Conservation (phyloP, 2,797 vertebrate genomes). For the Artibeus jamaicensis region DNA sequence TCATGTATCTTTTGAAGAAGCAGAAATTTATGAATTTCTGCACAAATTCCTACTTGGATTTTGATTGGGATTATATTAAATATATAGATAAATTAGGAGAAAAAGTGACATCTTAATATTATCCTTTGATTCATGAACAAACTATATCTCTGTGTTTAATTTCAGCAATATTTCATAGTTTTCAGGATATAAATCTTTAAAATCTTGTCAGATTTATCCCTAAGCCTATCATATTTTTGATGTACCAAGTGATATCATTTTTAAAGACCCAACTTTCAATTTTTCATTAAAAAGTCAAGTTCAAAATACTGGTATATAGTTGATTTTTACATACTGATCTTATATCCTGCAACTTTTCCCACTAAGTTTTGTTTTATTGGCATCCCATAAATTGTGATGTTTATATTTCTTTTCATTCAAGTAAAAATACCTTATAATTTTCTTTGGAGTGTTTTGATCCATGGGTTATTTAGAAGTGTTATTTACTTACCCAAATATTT, state of each 20-base stretch:
- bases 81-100: background rate
- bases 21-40: constrained; percentile 4
- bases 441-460: background rate
- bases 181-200: background rate
- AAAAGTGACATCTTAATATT: background rate
- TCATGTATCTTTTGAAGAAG: background rate
- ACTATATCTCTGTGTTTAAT: background rate
- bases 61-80: background rate
- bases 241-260: background rate
- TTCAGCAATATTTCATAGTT: constrained; percentile 16
- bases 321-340: background rate
- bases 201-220: background rate
- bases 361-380: background rate
- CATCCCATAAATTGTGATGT: background rate
- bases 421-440: background rate
- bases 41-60: background rate
- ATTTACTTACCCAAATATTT: background rate
- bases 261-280: background rate
- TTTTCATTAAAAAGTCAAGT: background rate
- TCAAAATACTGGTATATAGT: background rate
- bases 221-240: background rate
- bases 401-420: background rate
- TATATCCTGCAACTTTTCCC: background rate
- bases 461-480: background rate
- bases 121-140: background rate